Percentiles rank a stretch among this genome's conserved stretches.
Evolutionary conservation across 1,140 invertebrate species (phyloP).

Genomic region (Papilio polyxenes): DNA sequence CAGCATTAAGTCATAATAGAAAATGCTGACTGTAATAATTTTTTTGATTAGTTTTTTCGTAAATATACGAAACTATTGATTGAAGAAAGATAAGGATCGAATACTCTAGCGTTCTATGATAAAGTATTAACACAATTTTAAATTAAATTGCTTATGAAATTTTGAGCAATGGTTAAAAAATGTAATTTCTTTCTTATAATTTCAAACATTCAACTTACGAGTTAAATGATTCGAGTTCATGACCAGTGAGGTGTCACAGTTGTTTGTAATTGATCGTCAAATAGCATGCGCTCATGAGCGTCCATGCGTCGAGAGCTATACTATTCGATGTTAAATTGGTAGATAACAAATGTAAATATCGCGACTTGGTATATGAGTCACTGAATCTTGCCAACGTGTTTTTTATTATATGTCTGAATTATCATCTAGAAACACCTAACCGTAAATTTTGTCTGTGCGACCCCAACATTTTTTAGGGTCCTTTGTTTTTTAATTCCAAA

Average conservation of each 20-base stretch:
- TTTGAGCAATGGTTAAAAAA: neutral
- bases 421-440: neutral
- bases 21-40: too few relatives aligned
- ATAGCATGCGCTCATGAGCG: constrained; percentile 32
- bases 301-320: constrained; percentile 53
- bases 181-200: neutral
- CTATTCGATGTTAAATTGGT: constrained; percentile 65
- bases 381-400: constrained; percentile 29
- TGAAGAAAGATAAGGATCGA: neutral
- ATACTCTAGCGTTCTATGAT: neutral
- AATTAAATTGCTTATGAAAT: neutral
- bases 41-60: too few relatives aligned
- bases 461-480: too few relatives aligned
- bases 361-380: constrained; percentile 61
- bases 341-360: constrained; percentile 63
- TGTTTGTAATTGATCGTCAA: constrained; percentile 38
- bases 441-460: neutral
- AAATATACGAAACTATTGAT: too few relatives aligned
- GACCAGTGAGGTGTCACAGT: neutral
- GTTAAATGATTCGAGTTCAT: neutral
- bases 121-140: neutral
- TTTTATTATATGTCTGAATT: neutral
- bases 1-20: too few relatives aligned
- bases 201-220: neutral
- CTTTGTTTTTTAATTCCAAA: too few relatives aligned